Base-by-base conservation (phyloP, 2,797 vertebrate genomes). In the Amblyopsis hoosieri region DNA sequence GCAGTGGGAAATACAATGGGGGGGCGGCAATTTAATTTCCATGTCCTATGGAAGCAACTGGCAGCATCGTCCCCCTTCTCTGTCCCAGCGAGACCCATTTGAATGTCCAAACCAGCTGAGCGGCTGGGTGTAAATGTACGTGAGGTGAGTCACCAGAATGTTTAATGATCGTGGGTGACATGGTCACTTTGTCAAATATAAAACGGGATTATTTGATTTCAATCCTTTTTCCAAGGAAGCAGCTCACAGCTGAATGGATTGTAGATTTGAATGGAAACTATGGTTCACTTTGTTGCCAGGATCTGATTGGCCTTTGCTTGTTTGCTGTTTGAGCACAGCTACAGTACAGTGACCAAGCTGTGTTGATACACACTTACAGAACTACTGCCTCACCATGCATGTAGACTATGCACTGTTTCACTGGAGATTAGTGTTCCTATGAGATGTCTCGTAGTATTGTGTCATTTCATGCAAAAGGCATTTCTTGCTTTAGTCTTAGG, bases 21-120 rank as follows among this genome's bases (percentile, higher is more conserved):
- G 12, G n/a, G 55, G 15, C 3, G 14, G 11, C 13, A n/a, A 57
- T 14, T 10, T 0, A 48, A 66, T 13, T 13, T 13, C 56, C 54
- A 60, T 52, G n/a, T 65, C 50, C 42, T 10, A 31, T 10, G 45
- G 57, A 64, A 62, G 67, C 67, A 48, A 9, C 37, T 42, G 37
- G 37, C 37, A 42, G 13, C 55, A 8, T 63, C 12, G 47, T 72
- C 61, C 51, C 19, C 45, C 42, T 63, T 74, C 67, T 0, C 75
- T n/a, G n/a, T 66, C 71, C 54, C 42, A 2, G 67, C 12, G 59
- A 66, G 45, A 11, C 1, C 1, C 45, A 86, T 92, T 93, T 92
- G 80, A 90, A 91, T 92, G 90, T 90, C 91, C 47, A 91, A 91
- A 92, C 85, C 67, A 67, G 58, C 29, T 29, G n/a, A 15, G 12